Percentiles rank a stretch among this genome's conserved stretches.
Conservation (phyloP, 2,888 invertebrate species). For the Lottia gigantea region DNA sequence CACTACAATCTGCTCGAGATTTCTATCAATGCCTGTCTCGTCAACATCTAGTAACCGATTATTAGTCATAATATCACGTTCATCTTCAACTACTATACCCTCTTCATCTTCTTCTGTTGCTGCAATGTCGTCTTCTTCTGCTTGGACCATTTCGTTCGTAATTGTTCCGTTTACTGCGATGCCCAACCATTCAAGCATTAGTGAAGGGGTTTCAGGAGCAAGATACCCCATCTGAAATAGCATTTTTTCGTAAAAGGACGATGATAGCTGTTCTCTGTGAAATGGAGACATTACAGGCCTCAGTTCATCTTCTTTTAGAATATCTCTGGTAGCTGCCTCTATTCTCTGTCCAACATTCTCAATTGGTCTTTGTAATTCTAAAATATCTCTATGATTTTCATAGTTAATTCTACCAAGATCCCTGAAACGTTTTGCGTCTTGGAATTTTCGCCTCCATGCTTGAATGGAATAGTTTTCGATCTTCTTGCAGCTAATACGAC, state of each 20-base stretch:
- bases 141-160: not conserved
- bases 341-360: not conserved
- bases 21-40: not conserved
- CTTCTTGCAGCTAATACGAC: conserved; percentile 45
- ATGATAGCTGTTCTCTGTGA: conserved; percentile 2
- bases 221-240: not conserved
- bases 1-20: not conserved
- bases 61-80: not conserved
- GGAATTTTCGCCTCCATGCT: not conserved
- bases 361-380: not conserved
- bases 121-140: not conserved
- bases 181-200: conserved; percentile 4
- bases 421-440: not conserved
- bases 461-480: conserved; percentile 40
- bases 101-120: conserved; percentile 15
- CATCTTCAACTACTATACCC: not conserved
- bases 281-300: not conserved
- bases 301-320: conserved; percentile 32
- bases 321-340: conserved; percentile 21
- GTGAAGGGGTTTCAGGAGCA: not conserved
- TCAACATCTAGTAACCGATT: conserved; percentile 1
- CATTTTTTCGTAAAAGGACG: not conserved
- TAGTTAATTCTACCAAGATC: not conserved
- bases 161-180: not conserved
- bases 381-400: not conserved